Base-by-base conservation (phyloP, 2,113 vertebrate species). In the Neolamprologus sp. region DNA sequence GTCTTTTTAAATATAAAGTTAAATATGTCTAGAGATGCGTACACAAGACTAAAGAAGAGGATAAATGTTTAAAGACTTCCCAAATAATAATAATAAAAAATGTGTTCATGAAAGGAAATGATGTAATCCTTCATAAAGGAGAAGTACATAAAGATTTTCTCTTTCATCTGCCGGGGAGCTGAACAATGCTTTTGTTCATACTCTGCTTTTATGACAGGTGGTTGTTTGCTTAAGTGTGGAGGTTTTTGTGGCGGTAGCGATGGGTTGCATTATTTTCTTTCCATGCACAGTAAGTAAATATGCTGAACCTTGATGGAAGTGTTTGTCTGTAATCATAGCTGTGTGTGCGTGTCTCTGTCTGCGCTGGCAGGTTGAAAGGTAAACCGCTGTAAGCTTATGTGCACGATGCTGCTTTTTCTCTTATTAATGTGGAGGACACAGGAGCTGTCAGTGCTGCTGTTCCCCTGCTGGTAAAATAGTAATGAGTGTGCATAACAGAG, bases 401-500 rank as follows among this genome's bases (percentile, higher is more conserved):
- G 87, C 49, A 47, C 53, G 10, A 84, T 90, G 88, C 19, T 83
- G 90, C 65, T 87, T 83, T 92, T 94, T 95, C 88, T 96, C 91
- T 95, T 96, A 95, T 95, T 96, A 78, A 96, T 96, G 95, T 47
- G 4, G 79, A 28, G 92, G 95, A 95, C 95, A 96, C 93, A 93
- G 87, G 95, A 96, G 95, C 95, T 96, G 95, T 96, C 95, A 94
- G 90, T 93, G 92, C 89, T 83, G 90, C 90, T 95, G 96, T 96
- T 96, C 94, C 91, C 49, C 92, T 95, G 84, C 91, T 92, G 93
- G 92, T 97, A 91, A 96, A 97, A 97, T 96, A 97, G 92, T 97
- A 95, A 97, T 96, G 96, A 96, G 95, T 81, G 89, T 91, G 81
- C 90, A 94, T 96, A 95, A 96, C 94, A 4, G 92, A 95, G 92